Base-by-base conservation (phyloP, 2,888 invertebrate species). In the Cremastinae sp. region DNA sequence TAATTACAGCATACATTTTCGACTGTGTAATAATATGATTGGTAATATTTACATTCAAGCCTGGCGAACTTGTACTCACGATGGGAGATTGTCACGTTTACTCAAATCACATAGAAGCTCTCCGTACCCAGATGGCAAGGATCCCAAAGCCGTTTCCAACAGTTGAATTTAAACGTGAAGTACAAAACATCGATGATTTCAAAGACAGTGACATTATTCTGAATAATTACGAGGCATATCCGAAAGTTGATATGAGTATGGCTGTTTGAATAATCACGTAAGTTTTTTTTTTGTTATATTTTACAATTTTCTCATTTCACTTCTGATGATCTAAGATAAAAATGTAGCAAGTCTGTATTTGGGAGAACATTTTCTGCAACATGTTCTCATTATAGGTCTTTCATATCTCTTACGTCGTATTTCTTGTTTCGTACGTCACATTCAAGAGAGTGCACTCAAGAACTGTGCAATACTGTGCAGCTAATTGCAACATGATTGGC, bases 71-170 rank as follows among this genome's bases (percentile, higher is more conserved):
- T 87, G 92, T 99, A 1, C 98, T 98, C 89, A 96, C 97, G 0
- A 92, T 98, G 80, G 99, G 99, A 9, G 99, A 99, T 90, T 95
- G 97, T 45, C 99, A 99, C 90, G 94, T 99, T 0, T 99, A 99
- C 87, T 90, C 93, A 8, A 98, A 97, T 88, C 99, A 99, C 87
- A 91, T 97, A 20, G 94, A 95, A 65, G 94, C 97, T 0, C 90
- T 99, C 0, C 92, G 94, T 84, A 92, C 94, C 82, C 98, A 99
- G 90, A 83, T 98, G 18, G 89, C 92, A 83, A 93, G 99, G 62
- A 91, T 91, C 65, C 98, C 98, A 0, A 92, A 92, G 62, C 92
- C 94, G 8, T 98, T 98, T 87, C 98, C 98, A 0, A 95, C 91
- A 74, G 90, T 99, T 61, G 91, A 91, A 66, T 95, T 99, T 86